Evolutionary conservation across 2,113 vertebrate genomes (phyloP).

Genomic region (Apodemus speciosus): DNA sequence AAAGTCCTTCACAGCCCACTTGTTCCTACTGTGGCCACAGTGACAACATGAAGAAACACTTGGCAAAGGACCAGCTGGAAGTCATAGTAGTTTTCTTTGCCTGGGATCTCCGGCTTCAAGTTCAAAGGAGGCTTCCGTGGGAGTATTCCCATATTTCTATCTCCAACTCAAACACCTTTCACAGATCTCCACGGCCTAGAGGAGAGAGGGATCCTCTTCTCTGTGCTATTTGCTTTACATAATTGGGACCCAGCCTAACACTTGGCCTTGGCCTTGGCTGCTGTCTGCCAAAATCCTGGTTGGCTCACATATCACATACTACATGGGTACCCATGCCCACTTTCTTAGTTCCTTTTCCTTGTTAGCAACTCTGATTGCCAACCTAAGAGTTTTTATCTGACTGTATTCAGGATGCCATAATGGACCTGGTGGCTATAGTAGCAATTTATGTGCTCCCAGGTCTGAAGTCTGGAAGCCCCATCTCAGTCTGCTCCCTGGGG

Average conservation of each 20-base stretch:
- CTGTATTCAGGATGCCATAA: not conserved
- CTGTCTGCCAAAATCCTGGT: not conserved
- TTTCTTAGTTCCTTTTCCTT: not conserved
- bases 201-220: not conserved
- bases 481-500: not conserved
- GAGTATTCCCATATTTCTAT: not conserved
- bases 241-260: not conserved
- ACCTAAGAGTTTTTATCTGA: not conserved
- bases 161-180: not conserved
- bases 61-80: not conserved
- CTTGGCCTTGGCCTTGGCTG: not conserved
- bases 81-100: not conserved
- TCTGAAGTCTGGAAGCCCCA: not conserved
- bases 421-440: not conserved
- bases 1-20: not conserved
- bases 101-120: not conserved
- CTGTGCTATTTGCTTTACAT: not conserved
- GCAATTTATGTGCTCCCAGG: not conserved
- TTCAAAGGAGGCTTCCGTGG: not conserved
- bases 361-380: not conserved
- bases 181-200: not conserved
- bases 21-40: not conserved
- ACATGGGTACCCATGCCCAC: not conserved
- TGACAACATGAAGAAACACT: not conserved
- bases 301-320: fast-evolving